Conservation (phyloP, 2,888 invertebrate genomes). For the Artemia sp. region DNA sequence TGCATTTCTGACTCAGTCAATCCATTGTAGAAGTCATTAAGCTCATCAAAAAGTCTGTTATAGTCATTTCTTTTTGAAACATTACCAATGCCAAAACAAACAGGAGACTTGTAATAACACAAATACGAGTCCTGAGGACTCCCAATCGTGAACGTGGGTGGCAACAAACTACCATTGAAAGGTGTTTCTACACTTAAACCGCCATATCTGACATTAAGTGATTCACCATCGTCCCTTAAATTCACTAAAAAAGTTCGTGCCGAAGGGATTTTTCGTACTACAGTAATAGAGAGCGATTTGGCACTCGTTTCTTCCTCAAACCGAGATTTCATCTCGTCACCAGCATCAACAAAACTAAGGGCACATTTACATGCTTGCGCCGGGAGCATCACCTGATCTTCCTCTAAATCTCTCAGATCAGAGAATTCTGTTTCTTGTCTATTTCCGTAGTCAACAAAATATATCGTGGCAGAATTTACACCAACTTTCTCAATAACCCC, state of each 20-base stretch:
- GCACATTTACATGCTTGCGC: slow-evolving; percentile 21
- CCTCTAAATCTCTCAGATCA: slow-evolving; percentile 15
- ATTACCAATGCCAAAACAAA: not conserved
- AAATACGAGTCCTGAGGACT: not conserved
- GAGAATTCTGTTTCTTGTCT: slow-evolving; percentile 7
- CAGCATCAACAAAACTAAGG: slow-evolving; percentile 4
- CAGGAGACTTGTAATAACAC: slow-evolving; percentile 16
- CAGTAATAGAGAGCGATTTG: not conserved
- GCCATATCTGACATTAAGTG: slow-evolving; percentile 20
- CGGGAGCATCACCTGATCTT: slow-evolving; percentile 18
- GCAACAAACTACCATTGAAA: not conserved
- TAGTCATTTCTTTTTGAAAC: not conserved
- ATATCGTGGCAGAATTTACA: slow-evolving; percentile 12
- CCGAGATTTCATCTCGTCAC: not conserved
- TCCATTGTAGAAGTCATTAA: slow-evolving; percentile 19
- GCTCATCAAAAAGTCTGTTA: slow-evolving; percentile 2
- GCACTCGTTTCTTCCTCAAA: slow-evolving; percentile 16
- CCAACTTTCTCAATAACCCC: slow-evolving; percentile 15
- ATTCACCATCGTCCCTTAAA: not conserved
- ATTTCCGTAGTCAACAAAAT: slow-evolving; percentile 22
- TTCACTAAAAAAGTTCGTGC: slow-evolving; percentile 3
- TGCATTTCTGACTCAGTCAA: slow-evolving; percentile 17
- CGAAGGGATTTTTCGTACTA: slow-evolving; percentile 8
- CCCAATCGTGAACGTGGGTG: not conserved
- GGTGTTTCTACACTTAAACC: not conserved